Base-by-base conservation (phyloP, 2,113 vertebrate species). In the Megaceryle maxima region DNA sequence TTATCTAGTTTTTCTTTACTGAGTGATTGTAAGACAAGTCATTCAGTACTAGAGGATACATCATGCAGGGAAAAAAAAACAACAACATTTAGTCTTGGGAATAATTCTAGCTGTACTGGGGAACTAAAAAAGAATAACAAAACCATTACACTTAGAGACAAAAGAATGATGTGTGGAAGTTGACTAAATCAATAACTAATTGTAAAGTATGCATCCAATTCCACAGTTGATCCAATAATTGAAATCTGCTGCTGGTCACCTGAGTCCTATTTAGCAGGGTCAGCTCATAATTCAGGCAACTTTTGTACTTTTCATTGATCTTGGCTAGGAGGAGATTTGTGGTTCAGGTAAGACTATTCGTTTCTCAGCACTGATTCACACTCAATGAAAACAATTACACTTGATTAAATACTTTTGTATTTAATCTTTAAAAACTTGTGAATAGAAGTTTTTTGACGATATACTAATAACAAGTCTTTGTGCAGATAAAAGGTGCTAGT, bases 141-240 rank as follows among this genome's bases (percentile, higher is more conserved):
- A 86, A 29, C 17, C 72, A 66, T 94, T 79, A 82, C 89, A 87
- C 66, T 63, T 72, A 70, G 25, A 92, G 68, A 95, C 85, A 68
- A 94, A 96, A 93, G 83, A 94, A 94, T 72, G 91, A 94, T 91
- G n/a, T 77, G 67, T 76, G 64, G 86, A 77, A 80, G 39, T 39
- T 68, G 51, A 53, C 41, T 77, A 79, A 96, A 97, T 97, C 87
- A 87, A 96, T 95, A 96, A 66, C 33, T 90, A 95, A 88, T 83
- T 93, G 44, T 94, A 94, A 95, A 90, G 17, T 86, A 92, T 75
- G 69, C 55, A 96, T 51, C n/a, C 83, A 82, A 8, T 81, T 79
- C 80, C 84, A 25, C 35, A 77, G 55, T 60, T 87, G 69, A 91
- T 79, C 77, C 77, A 95, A 68, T 90, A 96, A 69, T 56, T 90